phyloP scores from a whole-genome alignment of 2,888 invertebrate genomes.

The Seira musarum region DNA sequence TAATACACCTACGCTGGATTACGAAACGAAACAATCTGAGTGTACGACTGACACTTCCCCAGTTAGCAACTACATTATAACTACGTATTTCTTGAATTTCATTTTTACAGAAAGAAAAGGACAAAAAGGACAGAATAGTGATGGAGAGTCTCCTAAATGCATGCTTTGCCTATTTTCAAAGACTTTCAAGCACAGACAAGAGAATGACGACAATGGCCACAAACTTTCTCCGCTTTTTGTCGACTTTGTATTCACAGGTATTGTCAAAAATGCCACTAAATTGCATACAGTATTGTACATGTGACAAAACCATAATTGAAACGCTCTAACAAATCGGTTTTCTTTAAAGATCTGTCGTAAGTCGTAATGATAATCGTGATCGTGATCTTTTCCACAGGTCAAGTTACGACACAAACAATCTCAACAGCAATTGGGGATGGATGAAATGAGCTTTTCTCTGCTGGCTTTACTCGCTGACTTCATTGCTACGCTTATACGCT shows the following conservation, averaged over 20 bases:
- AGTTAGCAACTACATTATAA: too few relatives aligned
- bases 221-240: constrained; percentile 66
- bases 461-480: constrained; percentile 90
- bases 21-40: too few relatives aligned
- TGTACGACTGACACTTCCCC: too few relatives aligned
- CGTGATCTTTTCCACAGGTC: too few relatives aligned
- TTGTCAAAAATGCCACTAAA: too few relatives aligned
- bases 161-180: constrained; percentile 74
- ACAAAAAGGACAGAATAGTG: constrained; percentile 92
- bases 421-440: constrained; percentile 74
- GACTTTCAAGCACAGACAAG: constrained; percentile 38
- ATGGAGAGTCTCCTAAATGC: constrained; percentile 90
- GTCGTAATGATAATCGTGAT: too few relatives aligned
- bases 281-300: too few relatives aligned
- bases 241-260: constrained; percentile 63
- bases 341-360: neutral
- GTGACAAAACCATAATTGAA: neutral
- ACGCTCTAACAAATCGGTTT: neutral
- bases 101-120: constrained; percentile 81
- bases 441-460: constrained; percentile 79
- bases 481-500: constrained; percentile 88
- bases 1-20: too few relatives aligned
- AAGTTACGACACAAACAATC: constrained; percentile 62
- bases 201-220: constrained; percentile 13
- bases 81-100: too few relatives aligned